Base-by-base conservation (phyloP, 2,113 vertebrate species). In the Cygnus atratus region DNA sequence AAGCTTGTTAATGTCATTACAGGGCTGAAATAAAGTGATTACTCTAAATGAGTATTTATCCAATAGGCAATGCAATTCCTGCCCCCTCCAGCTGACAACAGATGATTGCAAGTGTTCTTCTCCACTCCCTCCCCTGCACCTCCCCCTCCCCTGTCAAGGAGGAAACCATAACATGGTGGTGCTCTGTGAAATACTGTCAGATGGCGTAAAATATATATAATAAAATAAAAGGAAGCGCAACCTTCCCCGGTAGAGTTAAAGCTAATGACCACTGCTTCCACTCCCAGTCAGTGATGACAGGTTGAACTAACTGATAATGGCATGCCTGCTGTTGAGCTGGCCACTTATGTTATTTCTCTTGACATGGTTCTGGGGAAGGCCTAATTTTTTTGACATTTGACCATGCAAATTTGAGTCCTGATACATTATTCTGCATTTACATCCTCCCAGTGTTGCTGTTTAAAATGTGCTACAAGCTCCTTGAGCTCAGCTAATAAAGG, bases 361-460 rank as follows among this genome's bases (percentile, higher is more conserved):
- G 99, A 99, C 99, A 99, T 99, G 99, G 98, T 99, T 99, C 98
- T 98, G 97, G 98, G 98, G 98, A 99, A 99, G 98, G 98, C 98
- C 99, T 99, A 99, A 99, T 99, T 99, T 99, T 99, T 99, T 99
- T 99, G 99, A 99, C 99, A 99, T 99, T 99, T 99, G 99, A 99
- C 99, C 99, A 99, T 99, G 99, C 99, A 99, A 99, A 99, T 99
- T 98, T 98, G 98, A 98, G 98, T 98, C 98, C 98, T 98, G 98
- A 98, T 99, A 99, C 98, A 99, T 99, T 99, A 99, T 99, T 99
- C 99, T 99, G 98, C 99, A 99, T 99, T 99, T 99, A 99, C 99
- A 99, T 98, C 98, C 98, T 98, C 98, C 98, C 98, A 98, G 97
- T 97, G 98, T 97, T 98, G 97, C 98, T 98, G 98, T 98, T 99